Conservation (phyloP, 2,888 invertebrate species). For the Acleris holmiana region DNA sequence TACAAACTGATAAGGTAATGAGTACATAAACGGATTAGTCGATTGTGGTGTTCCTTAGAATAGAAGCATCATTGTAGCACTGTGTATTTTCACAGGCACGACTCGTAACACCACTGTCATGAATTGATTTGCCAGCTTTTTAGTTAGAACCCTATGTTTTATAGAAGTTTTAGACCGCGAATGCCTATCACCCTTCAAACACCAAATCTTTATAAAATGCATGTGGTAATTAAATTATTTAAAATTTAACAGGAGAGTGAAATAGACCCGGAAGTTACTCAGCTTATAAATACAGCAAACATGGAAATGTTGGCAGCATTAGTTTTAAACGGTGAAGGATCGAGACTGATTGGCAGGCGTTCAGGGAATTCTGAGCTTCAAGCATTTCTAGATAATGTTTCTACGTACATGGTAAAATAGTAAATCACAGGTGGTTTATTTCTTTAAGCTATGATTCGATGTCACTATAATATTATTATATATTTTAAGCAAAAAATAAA, state of each 20-base stretch:
- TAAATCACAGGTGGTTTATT: too few species aligned
- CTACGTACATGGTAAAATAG: slow-evolving; percentile 91
- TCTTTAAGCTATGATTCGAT: too few species aligned
- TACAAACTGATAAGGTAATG: slow-evolving; percentile 69
- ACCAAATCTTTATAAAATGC: slow-evolving; percentile 19
- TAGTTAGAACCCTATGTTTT: slow-evolving; percentile 60
- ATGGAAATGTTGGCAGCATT: slow-evolving; percentile 95
- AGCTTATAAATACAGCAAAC: slow-evolving; percentile 89
- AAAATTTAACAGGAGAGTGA: slow-evolving; percentile 69
- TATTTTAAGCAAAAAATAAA: slow-evolving; percentile 92
- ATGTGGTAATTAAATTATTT: slow-evolving; percentile 25
- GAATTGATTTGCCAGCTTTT: slow-evolving; percentile 81
- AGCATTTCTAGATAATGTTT: slow-evolving; percentile 94
- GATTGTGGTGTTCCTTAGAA: slow-evolving; percentile 78
- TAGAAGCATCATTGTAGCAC: slow-evolving; percentile 78
- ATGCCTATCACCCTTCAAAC: slow-evolving; percentile 50
- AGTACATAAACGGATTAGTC: slow-evolving; percentile 63
- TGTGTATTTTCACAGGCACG: slow-evolving; percentile 73
- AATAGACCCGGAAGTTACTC: slow-evolving; percentile 87
- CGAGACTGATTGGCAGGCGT: slow-evolving; percentile 88
- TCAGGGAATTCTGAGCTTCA: slow-evolving; percentile 91
- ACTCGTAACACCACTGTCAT: slow-evolving; percentile 70
- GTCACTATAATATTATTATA: slow-evolving; percentile 6
- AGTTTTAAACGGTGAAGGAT: slow-evolving; percentile 94
- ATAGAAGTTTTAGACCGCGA: slow-evolving; percentile 58